Conservation (phyloP, 2,113 vertebrate species). For the Galemys pyrenaicus region DNA sequence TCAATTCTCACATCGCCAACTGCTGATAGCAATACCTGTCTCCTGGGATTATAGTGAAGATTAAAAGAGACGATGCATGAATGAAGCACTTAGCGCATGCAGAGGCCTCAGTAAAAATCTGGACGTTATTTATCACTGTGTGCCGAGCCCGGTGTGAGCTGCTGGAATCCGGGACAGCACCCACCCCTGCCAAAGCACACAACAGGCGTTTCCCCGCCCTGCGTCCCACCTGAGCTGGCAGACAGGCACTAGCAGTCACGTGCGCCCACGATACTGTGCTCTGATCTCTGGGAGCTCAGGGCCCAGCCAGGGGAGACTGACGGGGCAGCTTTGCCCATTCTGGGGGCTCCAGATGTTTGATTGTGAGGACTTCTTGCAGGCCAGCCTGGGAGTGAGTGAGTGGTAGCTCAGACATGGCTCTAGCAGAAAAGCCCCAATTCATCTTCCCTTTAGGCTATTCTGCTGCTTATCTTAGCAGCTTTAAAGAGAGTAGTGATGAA, state of each 20-base stretch:
- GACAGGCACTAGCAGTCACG: neutral
- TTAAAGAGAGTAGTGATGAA: constrained; percentile 59
- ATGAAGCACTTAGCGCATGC: constrained; percentile 23
- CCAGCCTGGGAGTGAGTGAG: neutral
- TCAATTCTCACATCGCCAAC: constrained; percentile 35
- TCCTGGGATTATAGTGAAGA: constrained; percentile 3
- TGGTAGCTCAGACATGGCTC: constrained; percentile 52
- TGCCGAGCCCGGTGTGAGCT: neutral
- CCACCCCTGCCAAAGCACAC: neutral
- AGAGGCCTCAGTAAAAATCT: neutral
- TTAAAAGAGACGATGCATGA: neutral
- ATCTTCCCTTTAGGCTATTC: constrained; percentile 33
- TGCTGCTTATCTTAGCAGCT: constrained; percentile 60
- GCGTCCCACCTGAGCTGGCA: neutral
- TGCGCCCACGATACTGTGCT: neutral
- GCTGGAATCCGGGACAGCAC: neutral
- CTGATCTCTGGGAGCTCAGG: neutral
- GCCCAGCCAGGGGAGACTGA: neutral
- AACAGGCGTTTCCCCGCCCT: neutral
- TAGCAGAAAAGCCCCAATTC: neutral
- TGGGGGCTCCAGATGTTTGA: neutral
- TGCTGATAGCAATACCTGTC: neutral
- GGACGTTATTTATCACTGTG: neutral
- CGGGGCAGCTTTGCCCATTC: neutral
- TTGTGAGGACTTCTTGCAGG: constrained; percentile 22